phyloP scores from a whole-genome alignment of 2,113 vertebrate genomes.

The Porphyrio hochstetteri region DNA sequence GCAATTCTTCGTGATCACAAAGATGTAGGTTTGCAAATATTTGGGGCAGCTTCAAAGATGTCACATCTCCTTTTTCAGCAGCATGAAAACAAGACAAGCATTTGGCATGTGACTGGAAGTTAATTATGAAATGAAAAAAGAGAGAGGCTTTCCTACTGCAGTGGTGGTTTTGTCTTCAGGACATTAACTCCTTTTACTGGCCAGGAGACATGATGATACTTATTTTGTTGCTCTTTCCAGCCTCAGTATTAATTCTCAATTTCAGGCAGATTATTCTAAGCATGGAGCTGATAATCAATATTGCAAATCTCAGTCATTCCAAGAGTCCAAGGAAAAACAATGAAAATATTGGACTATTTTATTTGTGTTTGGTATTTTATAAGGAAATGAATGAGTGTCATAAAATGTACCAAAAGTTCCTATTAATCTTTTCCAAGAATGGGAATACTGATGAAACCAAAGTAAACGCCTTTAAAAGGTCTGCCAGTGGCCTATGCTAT shows the following conservation, averaged over 20 bases:
- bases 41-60: neutral
- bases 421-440: neutral
- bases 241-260: neutral
- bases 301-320: neutral
- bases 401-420: neutral
- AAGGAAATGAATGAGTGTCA: neutral
- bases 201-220: neutral
- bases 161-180: neutral
- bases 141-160: neutral
- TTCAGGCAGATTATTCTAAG: neutral
- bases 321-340: neutral
- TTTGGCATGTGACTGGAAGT: neutral
- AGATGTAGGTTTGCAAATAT: conserved; percentile 9
- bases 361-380: neutral
- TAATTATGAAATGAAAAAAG: neutral
- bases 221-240: neutral
- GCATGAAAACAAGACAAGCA: neutral
- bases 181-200: neutral
- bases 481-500: neutral
- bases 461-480: neutral
- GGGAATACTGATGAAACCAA: neutral
- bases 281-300: neutral
- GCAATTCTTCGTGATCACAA: neutral
- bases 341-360: neutral
- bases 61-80: neutral